Base-by-base conservation (phyloP, 2,888 invertebrate genomes). In the Stratiomys singularior region DNA sequence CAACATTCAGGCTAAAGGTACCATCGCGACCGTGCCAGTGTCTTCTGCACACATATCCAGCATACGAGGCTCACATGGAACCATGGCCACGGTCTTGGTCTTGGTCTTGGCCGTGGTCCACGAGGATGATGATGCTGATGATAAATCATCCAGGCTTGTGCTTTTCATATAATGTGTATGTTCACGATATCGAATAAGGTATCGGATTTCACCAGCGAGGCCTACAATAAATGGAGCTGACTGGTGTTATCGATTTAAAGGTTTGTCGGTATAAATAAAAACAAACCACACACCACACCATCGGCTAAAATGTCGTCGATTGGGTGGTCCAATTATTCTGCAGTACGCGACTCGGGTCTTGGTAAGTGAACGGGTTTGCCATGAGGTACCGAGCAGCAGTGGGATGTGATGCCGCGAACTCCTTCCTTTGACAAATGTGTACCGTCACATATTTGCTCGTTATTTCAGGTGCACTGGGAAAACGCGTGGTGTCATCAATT, bases 401-500 rank as follows among this genome's bases (percentile, higher is more conserved):
- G 23, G 25, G 23, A 60, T 23, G 21, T 3, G 11, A 11, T 1
- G 25, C n/a, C 21, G 15, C 60, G 60, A 60, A 25, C 25, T 21
- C 23, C 23, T 37, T 9, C 37, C 37, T 37, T 37, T 60, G 60
- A 60, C 1, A 52, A 52, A 52, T 52, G 18, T 52, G 37, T 18
- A 15, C 18, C 13, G 7, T 23, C 25, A 47, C 46, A 69, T 47
- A 46, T 47, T 69, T 46, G 46, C 46, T 30, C 5, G 47, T 47
- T 69, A 30, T 69, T 47, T 69, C 69, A 69, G 69, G 69, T 69
- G 69, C 69, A 69, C 9, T 69, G 18, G 47, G n/a, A 46, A 27
- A 69, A 69, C 47, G 69, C 69, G 30, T 69, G 69, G 30, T 69
- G 69, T 69, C 69, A 69, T 28, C 69, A 69, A 69, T 69, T 69